Evolutionary conservation across 2,113 vertebrate species (phyloP), one percentile per base, ranked within the genome.

Genomic region (Pantherophis guttatus): DNA sequence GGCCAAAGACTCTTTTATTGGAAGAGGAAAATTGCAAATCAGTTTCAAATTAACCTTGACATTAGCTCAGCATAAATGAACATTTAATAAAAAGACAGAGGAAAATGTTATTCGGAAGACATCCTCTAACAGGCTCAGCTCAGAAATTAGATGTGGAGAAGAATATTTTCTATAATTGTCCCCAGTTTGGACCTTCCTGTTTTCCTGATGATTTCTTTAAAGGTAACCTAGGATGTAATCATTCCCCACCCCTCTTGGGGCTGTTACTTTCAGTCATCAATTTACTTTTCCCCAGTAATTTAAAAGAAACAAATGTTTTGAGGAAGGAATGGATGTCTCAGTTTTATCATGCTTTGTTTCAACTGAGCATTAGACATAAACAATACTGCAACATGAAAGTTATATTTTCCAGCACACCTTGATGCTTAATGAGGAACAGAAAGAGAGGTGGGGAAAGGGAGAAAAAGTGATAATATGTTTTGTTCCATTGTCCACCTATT

Each of bases 41-140:
- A 50, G 11, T 88, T 95, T 94, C 93, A 48, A 86, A 94, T 92
- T 95, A 95, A 94, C 94, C 93, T 89, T 1, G 8, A 0, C 2
- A 90, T 86, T 3, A 86, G 59, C 91, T 55, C 65, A 3, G 44
- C 0, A 52, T 19, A 89, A 75, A 7, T 48, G 12, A 24, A 91
- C 50, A 90, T n/a, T 50, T 58, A 65, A 53, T 50, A 26, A 53
- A 87, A 50, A 53, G 48, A 15, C 50, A 53, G 17, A 23, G 24
- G 26, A 53, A 29, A 29, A 53, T 53, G 6, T 53, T 50, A 48
- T 58, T 65, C 0, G 8, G 9, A 8, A 62, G 15, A 52, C 26
- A 13, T 50, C 13, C 3, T 65, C 21, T 8, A n/a, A 8, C 0
- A 62, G 58, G 58, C 29, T 90, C 26, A 70, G 24, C 48, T 90